Percentiles rank a stretch among this genome's conserved stretches.
Conservation (phyloP, 2,888 invertebrate genomes). For the Nycteola revayana region DNA sequence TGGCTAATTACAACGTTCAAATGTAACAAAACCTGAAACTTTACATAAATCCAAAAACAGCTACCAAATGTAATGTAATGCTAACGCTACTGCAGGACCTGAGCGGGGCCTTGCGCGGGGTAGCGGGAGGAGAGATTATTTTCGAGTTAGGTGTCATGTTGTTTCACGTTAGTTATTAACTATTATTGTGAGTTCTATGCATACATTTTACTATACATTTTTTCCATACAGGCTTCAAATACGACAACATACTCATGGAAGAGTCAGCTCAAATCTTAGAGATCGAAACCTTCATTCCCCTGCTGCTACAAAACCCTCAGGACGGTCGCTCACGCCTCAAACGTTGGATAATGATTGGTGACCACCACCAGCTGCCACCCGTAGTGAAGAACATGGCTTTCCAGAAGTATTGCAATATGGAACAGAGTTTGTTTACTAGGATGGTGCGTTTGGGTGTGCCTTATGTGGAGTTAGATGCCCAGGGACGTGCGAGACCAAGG, state of each 20-base stretch:
- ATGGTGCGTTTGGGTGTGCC: constrained; percentile 98
- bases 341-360: constrained; percentile 99
- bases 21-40: too few species aligned
- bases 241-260: constrained; percentile 99
- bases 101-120: too few species aligned
- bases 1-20: too few species aligned
- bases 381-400: constrained; percentile 99
- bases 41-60: too few species aligned
- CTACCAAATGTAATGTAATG: too few species aligned
- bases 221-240: constrained; percentile 94
- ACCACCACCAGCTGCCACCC: constrained; percentile 99
- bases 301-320: constrained; percentile 98
- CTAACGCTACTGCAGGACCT: too few species aligned
- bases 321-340: constrained; percentile 98
- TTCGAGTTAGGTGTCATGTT: too few species aligned
- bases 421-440: constrained; percentile 98
- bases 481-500: constrained; percentile 96
- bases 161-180: too few species aligned
- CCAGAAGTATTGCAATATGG: constrained; percentile 99
- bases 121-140: too few species aligned
- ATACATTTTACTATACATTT: too few species aligned
- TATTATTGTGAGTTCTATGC: too few species aligned
- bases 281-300: constrained; percentile 99
- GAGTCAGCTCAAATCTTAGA: constrained; percentile 99
- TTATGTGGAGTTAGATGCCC: constrained; percentile 98